Percentiles rank a stretch among this genome's conserved stretches.
Conservation (phyloP, 1,140 invertebrate species). For the Drosophila nigrodunni region DNA sequence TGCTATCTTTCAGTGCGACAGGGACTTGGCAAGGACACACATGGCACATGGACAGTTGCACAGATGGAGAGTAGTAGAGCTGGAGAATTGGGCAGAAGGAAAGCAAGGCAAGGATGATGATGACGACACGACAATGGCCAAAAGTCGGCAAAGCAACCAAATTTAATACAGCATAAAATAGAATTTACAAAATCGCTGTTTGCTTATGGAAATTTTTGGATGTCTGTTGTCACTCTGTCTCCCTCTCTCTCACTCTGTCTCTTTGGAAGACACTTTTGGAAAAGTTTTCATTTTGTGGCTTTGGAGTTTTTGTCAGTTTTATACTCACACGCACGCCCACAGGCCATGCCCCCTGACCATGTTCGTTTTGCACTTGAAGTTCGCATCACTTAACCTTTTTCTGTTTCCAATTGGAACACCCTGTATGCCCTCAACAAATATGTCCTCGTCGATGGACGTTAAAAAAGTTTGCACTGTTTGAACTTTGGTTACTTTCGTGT, state of each 20-base stretch:
- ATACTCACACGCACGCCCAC: slow-evolving; percentile 37
- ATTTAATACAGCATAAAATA: slow-evolving; percentile 69
- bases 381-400: slow-evolving; percentile 75
- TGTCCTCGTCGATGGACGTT: slow-evolving; percentile 48
- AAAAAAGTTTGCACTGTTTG: slow-evolving; percentile 67
- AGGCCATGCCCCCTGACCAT: slow-evolving; percentile 51
- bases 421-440: slow-evolving; percentile 47
- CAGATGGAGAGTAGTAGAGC: too few species aligned
- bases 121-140: slow-evolving; percentile 36
- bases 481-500: slow-evolving; percentile 68
- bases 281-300: slow-evolving; percentile 78
- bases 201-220: slow-evolving; percentile 64
- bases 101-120: background rate
- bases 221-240: slow-evolving; percentile 8
- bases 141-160: slow-evolving; percentile 41
- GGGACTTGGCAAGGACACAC: slow-evolving; percentile 33
- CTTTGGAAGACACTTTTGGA: slow-evolving; percentile 14
- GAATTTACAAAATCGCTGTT: slow-evolving; percentile 71
- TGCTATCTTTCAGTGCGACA: slow-evolving; percentile 15
- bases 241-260: background rate
- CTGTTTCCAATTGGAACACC: slow-evolving; percentile 14
- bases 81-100: background rate
- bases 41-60: slow-evolving; percentile 1
- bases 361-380: slow-evolving; percentile 59
- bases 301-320: slow-evolving; percentile 54